phyloP scores from a whole-genome alignment of 2,113 vertebrate genomes.

The Craseonycteris thonglongyai region DNA sequence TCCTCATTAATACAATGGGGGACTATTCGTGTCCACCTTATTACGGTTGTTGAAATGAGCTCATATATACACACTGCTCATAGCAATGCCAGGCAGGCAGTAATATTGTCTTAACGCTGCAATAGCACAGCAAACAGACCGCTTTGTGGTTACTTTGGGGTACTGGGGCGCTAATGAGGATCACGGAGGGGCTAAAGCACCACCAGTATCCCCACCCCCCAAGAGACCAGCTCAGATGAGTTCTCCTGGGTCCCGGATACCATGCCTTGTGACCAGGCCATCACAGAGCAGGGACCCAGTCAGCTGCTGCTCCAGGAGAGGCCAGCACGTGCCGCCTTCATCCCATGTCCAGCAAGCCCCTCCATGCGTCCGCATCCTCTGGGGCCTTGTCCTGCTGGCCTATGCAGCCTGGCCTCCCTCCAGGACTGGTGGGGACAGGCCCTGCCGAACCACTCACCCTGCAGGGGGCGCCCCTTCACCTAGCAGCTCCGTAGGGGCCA shows the following conservation, averaged over 20 bases:
- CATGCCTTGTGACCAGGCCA: neutral
- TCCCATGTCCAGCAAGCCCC: neutral
- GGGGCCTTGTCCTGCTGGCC: neutral
- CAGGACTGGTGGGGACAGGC: neutral
- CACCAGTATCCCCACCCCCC: neutral
- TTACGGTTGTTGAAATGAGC: neutral
- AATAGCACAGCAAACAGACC: neutral
- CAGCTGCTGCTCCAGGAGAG: neutral
- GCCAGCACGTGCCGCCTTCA: neutral
- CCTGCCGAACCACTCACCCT: neutral
- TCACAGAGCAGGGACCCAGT: neutral
- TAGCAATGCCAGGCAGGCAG: neutral
- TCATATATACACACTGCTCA: neutral
- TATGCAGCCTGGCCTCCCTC: neutral
- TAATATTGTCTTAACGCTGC: neutral
- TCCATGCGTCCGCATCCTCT: neutral
- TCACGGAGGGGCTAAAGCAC: neutral
- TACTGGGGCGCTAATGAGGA: neutral
- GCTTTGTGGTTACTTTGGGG: too few relatives aligned
- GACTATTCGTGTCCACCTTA: neutral
- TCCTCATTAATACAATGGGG: neutral
- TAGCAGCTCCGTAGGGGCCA: neutral
- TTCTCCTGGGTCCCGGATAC: neutral
- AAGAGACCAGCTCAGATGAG: neutral
- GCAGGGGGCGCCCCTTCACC: neutral